phyloP scores from a whole-genome alignment of 2,797 vertebrate species.

The Labeo calbasu region DNA sequence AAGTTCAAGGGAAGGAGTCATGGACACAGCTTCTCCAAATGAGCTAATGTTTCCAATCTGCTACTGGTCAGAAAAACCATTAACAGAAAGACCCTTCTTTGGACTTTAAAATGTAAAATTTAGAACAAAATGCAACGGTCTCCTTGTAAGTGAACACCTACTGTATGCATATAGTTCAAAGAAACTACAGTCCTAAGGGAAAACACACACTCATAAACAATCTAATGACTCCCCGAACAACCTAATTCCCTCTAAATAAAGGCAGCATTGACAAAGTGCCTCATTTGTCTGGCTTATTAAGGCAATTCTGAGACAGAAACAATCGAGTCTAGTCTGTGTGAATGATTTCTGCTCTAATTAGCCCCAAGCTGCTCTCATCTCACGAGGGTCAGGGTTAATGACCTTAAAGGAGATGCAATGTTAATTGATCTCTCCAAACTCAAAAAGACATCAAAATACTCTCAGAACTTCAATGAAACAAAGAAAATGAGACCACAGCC shows the following conservation, averaged over 20 bases:
- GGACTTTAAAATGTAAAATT: neutral
- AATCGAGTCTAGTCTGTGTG: conserved; percentile 3
- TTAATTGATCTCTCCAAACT: conserved; percentile 67
- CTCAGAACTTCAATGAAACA: neutral
- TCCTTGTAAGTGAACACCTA: neutral
- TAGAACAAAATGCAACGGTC: no score
- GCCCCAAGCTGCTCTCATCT: conserved; percentile 67
- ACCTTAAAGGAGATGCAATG: conserved; percentile 60
- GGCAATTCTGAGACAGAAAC: neutral
- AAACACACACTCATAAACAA: neutral
- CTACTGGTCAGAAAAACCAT: neutral
- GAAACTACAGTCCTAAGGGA: neutral
- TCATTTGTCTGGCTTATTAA: neutral
- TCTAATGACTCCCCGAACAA: neutral
- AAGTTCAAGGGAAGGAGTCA: neutral
- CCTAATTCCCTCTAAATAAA: neutral
- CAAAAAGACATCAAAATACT: neutral
- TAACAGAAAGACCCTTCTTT: neutral
- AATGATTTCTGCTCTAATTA: conserved; percentile 66
- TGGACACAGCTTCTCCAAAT: neutral
- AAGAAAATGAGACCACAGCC: neutral
- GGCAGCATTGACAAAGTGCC: neutral
- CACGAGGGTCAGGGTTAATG: conserved; percentile 65
- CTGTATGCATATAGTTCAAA: neutral
- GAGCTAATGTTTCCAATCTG: neutral